Evolutionary conservation across 2,888 invertebrate genomes (phyloP).

Genomic region (Iphiclides podalirius): DNA sequence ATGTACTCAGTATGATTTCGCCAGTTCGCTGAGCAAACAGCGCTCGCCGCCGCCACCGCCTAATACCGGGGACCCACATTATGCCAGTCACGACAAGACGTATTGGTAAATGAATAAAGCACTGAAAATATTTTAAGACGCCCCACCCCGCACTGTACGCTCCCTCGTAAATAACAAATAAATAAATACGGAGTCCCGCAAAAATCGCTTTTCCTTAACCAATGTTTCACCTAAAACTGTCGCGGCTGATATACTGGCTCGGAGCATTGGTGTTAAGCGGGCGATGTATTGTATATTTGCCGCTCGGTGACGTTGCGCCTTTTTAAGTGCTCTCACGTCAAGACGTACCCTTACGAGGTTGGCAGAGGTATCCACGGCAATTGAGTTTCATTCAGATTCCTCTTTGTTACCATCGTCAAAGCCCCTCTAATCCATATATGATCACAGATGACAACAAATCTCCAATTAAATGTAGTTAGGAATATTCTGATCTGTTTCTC

Average conservation of each 20-base stretch:
- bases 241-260: neutral
- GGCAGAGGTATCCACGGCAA: no score
- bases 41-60: constrained; percentile 6
- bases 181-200: constrained; percentile 19
- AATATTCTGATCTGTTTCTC: no score
- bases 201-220: constrained; percentile 10
- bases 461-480: no score
- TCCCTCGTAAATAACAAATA: constrained; percentile 23
- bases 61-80: constrained; percentile 11
- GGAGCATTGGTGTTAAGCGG: neutral
- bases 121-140: constrained; percentile 25
- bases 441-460: no score
- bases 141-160: constrained; percentile 15
- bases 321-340: no score
- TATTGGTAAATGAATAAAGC: constrained; percentile 25
- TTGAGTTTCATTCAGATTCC: no score
- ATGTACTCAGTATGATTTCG: no score
- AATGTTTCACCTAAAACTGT: constrained; percentile 16
- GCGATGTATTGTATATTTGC: neutral
- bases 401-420: no score
- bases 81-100: constrained; percentile 25
- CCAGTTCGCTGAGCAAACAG: no score
- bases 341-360: no score
- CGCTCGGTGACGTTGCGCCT: neutral
- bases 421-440: no score